Evolutionary conservation across 2,113 vertebrate species (phyloP).

Genomic region (Chlamydotis undulata): DNA sequence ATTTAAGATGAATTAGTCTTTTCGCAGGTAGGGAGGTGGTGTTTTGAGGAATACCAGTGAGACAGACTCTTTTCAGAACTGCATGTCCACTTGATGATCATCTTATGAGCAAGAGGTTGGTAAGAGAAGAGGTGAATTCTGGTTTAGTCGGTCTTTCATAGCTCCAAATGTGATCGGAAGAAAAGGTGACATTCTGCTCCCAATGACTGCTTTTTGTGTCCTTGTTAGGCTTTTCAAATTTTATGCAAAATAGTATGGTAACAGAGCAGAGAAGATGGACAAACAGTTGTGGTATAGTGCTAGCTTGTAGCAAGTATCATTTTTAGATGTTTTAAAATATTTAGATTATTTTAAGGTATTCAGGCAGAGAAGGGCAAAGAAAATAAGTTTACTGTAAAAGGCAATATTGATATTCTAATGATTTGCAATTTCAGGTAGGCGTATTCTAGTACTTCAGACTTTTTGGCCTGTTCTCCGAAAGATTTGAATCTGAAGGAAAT

Average conservation of each 20-base stretch:
- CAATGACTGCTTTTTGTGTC: neutral
- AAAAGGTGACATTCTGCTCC: neutral
- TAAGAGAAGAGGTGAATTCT: neutral
- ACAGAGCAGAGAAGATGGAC: neutral
- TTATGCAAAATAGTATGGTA: neutral
- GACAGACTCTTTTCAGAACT: neutral
- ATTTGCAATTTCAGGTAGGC: neutral
- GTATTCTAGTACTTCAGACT: neutral
- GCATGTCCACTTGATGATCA: neutral
- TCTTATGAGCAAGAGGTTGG: neutral
- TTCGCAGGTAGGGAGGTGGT: neutral
- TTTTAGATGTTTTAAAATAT: neutral
- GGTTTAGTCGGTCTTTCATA: neutral
- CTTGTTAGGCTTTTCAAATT: neutral
- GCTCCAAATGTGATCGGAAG: neutral
- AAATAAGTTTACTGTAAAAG: neutral
- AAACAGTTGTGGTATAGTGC: neutral
- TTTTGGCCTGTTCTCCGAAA: neutral
- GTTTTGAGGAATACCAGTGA: neutral
- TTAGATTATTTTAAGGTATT: neutral
- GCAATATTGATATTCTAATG: neutral
- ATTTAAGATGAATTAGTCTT: neutral
- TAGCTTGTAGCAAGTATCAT: neutral
- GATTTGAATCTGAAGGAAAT: neutral
- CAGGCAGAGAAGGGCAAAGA: neutral